Conservation (phyloP, 2,113 vertebrate species). For the Ophthalmolycus amberensis region DNA sequence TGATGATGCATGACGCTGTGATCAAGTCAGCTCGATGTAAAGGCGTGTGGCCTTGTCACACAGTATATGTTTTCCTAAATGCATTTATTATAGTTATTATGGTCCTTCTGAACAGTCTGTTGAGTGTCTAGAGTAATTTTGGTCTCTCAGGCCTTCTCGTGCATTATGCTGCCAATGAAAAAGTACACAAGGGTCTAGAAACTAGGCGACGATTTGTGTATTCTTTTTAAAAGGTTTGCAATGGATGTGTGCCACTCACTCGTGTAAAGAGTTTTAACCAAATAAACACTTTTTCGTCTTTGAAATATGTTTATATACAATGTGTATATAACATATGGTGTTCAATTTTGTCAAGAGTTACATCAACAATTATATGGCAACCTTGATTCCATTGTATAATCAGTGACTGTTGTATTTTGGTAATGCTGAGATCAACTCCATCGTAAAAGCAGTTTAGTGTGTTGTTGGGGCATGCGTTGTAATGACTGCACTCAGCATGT, state of each 20-base stretch:
- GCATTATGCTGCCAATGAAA: conserved; percentile 75
- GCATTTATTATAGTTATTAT: conserved; percentile 55
- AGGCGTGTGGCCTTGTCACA: conserved; percentile 50
- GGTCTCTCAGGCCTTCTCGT: conserved; percentile 61
- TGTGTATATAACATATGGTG: conserved; percentile 83
- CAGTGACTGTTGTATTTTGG: conserved; percentile 71
- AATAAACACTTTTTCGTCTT: conserved; percentile 54
- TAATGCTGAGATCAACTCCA: conserved; percentile 58
- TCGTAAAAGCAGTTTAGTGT: conserved; percentile 78
- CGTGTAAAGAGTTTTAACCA: conserved; percentile 63
- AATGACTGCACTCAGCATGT: conserved; percentile 95
- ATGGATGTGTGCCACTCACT: conserved; percentile 83
- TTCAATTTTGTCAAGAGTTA: conserved; percentile 69
- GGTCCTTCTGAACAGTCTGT: conserved; percentile 48
- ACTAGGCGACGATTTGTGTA: conserved; percentile 82
- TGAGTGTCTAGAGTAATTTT: conserved; percentile 50
- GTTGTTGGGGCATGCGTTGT: conserved; percentile 90
- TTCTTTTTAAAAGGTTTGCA: conserved; percentile 89
- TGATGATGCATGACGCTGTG: conserved; percentile 91
- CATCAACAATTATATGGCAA: conserved; percentile 67
- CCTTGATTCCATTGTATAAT: conserved; percentile 87
- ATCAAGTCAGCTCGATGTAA: conserved; percentile 73
- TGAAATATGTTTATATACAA: conserved; percentile 84
- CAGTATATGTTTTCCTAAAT: conserved; percentile 54
- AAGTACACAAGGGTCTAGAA: conserved; percentile 84